A percentile compares a stretch with the other conserved stretches of the same genome.
phyloP scores from a whole-genome alignment of 2,797 vertebrate genomes.

The Dendrocincla fuliginosa region DNA sequence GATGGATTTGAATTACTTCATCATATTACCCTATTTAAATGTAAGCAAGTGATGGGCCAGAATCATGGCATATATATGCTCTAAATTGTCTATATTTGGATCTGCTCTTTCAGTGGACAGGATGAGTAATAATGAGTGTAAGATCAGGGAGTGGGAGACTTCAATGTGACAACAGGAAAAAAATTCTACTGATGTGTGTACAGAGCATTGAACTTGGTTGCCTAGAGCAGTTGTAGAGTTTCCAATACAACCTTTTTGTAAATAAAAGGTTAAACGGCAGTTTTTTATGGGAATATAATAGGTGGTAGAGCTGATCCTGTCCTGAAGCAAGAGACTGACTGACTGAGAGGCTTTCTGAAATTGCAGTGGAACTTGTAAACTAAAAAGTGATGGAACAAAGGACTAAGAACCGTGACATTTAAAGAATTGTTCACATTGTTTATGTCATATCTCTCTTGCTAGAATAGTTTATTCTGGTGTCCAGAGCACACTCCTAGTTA shows the following conservation, averaged over 20 bases:
- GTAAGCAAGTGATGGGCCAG: neutral
- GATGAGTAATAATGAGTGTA: neutral
- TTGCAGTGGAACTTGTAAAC: neutral
- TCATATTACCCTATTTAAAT: neutral
- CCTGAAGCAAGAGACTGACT: neutral
- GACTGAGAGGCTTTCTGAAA: neutral
- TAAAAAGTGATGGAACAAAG: neutral
- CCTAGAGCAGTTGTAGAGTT: neutral
- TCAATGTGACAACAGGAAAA: neutral
- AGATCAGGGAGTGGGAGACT: neutral
- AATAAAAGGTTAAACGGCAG: neutral
- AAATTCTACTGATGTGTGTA: neutral
- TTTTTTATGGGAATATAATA: neutral
- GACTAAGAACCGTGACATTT: neutral
- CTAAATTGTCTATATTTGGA: slow-evolving; percentile 16
- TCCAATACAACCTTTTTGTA: neutral
- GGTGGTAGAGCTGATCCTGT: neutral
- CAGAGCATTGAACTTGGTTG: neutral
- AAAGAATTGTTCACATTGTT: neutral
- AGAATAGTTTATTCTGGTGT: neutral
- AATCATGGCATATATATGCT: neutral
- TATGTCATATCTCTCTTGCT: neutral
- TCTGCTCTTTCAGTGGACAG: neutral
- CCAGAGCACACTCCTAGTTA: neutral
- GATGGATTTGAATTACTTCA: slow-evolving; percentile 21